Percentiles rank a stretch among this genome's conserved stretches.
These are phyloP conservation scores for Meloidogyne exigua DNA, from an alignment of 1,140 invertebrate species.

Conservation along the genomic window DNA sequence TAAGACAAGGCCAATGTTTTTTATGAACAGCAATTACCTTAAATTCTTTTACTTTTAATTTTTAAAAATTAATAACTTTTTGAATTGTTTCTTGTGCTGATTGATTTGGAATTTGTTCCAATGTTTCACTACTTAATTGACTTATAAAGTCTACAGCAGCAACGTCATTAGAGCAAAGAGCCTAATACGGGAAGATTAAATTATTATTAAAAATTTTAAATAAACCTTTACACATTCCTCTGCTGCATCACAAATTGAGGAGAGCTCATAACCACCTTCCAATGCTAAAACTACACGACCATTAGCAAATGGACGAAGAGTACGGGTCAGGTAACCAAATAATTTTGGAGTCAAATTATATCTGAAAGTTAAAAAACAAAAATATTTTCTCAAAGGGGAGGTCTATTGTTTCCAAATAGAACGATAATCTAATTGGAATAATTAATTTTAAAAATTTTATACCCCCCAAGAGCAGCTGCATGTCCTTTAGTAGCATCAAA, in stretches of 20 bases:
- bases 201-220: constrained; percentile 12
- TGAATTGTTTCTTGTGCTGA: constrained; percentile 62
- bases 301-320: constrained; percentile 82
- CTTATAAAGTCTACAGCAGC: constrained; percentile 42
- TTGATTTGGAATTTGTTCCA: constrained; percentile 54
- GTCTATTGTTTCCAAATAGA: no score
- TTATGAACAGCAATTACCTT: constrained; percentile 63
- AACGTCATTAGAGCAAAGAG: constrained; percentile 43
- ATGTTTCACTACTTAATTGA: constrained; percentile 40
- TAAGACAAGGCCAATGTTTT: constrained; percentile 58
- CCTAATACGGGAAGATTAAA: constrained; percentile 41
- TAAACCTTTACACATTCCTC: constrained; percentile 79
- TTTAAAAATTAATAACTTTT: constrained; percentile 21
- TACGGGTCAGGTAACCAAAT: constrained; percentile 93
- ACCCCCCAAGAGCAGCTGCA: constrained; percentile 87
- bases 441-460: constrained; percentile 70
- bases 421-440: no score
- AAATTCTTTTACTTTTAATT: background rate
- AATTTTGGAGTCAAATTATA: constrained; percentile 59
- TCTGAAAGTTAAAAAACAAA: constrained; percentile 39
- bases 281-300: constrained; percentile 80
- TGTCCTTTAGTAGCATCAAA: constrained; percentile 96
- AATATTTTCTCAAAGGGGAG: background rate
- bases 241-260: constrained; percentile 93
- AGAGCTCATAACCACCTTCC: constrained; percentile 87